Conservation (phyloP, 2,113 vertebrate genomes). For the Empidonax alnorum region DNA sequence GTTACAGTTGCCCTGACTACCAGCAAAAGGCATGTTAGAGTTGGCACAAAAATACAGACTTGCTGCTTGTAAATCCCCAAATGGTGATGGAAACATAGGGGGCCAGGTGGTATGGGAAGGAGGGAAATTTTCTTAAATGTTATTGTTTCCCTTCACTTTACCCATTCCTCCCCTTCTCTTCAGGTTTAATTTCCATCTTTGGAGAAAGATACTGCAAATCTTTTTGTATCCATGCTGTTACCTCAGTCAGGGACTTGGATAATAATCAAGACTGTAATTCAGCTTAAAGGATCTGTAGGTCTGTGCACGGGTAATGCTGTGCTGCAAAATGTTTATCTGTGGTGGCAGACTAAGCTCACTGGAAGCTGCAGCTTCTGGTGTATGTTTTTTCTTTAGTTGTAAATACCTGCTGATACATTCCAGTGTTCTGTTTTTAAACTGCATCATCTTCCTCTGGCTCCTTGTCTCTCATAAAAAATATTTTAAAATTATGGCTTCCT, state of each 20-base stretch:
- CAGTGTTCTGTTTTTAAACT: not conserved
- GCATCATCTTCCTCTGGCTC: not conserved
- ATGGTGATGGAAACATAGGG: not conserved
- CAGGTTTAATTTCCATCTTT: not conserved
- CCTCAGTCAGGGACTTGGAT: not conserved
- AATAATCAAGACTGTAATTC: constrained; percentile 9
- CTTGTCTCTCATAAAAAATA: not conserved
- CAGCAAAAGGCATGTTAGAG: not conserved
- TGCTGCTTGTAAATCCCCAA: not conserved
- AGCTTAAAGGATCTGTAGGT: constrained; percentile 42
- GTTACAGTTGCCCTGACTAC: not conserved
- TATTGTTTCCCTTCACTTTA: not conserved
- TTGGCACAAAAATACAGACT: not conserved
- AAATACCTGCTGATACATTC: not conserved
- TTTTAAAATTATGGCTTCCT: not conserved
- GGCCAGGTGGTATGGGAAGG: not conserved
- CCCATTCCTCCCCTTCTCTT: not conserved
- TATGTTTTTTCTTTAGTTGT: not conserved
- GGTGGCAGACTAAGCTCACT: not conserved
- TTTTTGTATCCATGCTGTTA: not conserved
- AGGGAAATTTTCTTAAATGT: not conserved
- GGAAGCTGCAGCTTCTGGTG: not conserved
- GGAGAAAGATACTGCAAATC: not conserved
- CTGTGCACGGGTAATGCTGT: not conserved
- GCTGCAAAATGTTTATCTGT: not conserved